These are phyloP conservation scores for western clawed frog (Xenopus tropicalis) DNA, from an alignment of 2,113 vertebrate genomes.

Conservation along the genomic window UCB_Xtro_10.0 CM004446.2:131778501-131779000, in stretches of 20 bases:
- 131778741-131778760: slow-evolving; percentile 60
- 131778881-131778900: neutral
- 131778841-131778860: slow-evolving; percentile 58
- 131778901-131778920: neutral
- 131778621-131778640: slow-evolving; percentile 42
- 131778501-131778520: too few species aligned
- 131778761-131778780: slow-evolving; percentile 53
- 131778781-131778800: slow-evolving; percentile 48
- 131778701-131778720: slow-evolving; percentile 35
- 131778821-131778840: slow-evolving; percentile 65
- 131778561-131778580: too few species aligned
- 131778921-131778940: neutral
- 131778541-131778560: too few species aligned
- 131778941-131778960: neutral
- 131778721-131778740: slow-evolving; percentile 54
- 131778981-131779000: neutral
- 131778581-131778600: too few species aligned
- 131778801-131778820: slow-evolving; percentile 58
- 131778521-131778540: too few species aligned
- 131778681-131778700: neutral
- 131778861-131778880: neutral
- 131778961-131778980: neutral
- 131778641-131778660: slow-evolving; percentile 68
- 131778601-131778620: too few species aligned
- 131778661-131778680: slow-evolving; percentile 54